A percentile compares a stretch with the other conserved stretches of the same genome.
These are phyloP conservation scores for Drosophila neonasuta DNA, from an alignment of 2,888 invertebrate species.

Conservation along the genomic window DNA sequence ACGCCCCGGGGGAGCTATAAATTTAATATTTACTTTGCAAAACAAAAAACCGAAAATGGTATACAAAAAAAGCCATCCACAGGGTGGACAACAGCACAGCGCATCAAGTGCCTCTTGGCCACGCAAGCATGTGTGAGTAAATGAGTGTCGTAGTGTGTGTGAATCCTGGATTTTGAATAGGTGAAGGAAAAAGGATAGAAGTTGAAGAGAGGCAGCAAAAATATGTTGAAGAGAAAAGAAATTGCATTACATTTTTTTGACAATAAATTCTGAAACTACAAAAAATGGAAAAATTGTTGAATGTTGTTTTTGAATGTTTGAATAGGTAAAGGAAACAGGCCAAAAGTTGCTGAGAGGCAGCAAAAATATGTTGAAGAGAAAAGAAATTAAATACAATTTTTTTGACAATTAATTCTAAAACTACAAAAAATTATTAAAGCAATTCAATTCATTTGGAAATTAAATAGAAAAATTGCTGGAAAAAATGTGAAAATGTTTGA, in stretches of 20 bases:
- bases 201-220: not conserved
- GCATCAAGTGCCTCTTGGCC: constrained; percentile 5
- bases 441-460: too few relatives aligned
- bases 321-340: too few relatives aligned
- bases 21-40: constrained; percentile 81
- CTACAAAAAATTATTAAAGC: too few relatives aligned
- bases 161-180: constrained; percentile 30
- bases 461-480: too few relatives aligned
- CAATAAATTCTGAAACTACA: not conserved
- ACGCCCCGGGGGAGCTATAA: constrained; percentile 82
- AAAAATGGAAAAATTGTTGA: too few relatives aligned
- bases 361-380: not conserved
- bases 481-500: too few relatives aligned
- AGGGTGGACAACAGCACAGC: constrained; percentile 22
- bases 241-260: not conserved
- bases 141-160: not conserved
- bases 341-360: fast-evolving
- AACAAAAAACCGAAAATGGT: constrained; percentile 68
- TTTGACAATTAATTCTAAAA: too few relatives aligned
- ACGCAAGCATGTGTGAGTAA: constrained; percentile 1
- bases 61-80: constrained; percentile 41
- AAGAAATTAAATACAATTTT: not conserved
- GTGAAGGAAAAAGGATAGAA: not conserved
- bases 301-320: too few relatives aligned
- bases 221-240: not conserved